Percentiles rank a stretch among this genome's conserved stretches.
Conservation (phyloP, 2,113 vertebrate species). For the Onychostruthus taczanowskii region DNA sequence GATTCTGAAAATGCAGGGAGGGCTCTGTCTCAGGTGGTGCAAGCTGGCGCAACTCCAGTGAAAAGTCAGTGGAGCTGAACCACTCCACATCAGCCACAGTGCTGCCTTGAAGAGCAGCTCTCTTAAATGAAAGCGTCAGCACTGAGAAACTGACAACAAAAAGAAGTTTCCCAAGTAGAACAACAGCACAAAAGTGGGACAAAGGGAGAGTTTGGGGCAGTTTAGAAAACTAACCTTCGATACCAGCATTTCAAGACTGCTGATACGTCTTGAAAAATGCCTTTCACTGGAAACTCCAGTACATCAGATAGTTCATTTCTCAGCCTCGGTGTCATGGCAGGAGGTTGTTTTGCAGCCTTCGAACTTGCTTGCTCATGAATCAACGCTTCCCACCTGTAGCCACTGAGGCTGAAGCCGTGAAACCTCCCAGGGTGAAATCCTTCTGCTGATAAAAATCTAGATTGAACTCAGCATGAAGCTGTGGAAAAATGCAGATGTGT, state of each 20-base stretch:
- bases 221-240: neutral
- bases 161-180: conserved; percentile 22
- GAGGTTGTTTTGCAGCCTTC: conserved; percentile 16
- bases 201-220: neutral
- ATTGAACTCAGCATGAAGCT: conserved; percentile 9
- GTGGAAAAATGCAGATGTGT: conserved; percentile 35
- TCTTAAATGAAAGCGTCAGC: neutral
- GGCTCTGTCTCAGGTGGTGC: conserved; percentile 26
- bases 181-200: neutral
- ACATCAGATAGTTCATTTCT: neutral
- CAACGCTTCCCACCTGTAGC: conserved; percentile 39
- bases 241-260: neutral
- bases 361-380: neutral
- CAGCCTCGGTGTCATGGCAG: neutral
- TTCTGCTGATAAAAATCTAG: conserved; percentile 53
- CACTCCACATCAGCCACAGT: neutral
- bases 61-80: neutral
- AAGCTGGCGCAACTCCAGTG: neutral
- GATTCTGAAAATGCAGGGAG: conserved; percentile 35
- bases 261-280: neutral
- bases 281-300: conserved; percentile 8
- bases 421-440: conserved; percentile 31
- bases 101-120: neutral
- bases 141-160: neutral
- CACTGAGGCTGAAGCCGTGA: neutral